Conservation (phyloP, 2,797 vertebrate genomes). For the Remorina albescens region DNA sequence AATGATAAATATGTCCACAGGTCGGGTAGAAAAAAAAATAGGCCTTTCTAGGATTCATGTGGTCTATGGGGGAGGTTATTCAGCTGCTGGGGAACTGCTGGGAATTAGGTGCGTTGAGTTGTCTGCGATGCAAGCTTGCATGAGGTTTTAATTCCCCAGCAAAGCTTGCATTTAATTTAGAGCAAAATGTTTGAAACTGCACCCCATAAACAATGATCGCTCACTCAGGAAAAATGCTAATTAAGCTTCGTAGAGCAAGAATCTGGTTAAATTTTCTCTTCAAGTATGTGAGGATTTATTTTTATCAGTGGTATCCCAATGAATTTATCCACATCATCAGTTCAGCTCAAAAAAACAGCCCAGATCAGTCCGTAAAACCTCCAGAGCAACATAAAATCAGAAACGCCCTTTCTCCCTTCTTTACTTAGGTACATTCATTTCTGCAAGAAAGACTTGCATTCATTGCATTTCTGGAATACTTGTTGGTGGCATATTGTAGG, state of each 20-base stretch:
- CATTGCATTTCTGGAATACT: conserved; percentile 79
- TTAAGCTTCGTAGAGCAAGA: conserved; percentile 20
- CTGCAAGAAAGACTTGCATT: conserved; percentile 75
- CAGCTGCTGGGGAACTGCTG: background rate
- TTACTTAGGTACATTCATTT: conserved; percentile 70
- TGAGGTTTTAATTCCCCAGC: conserved; percentile 43
- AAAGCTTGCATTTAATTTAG: conserved; percentile 15
- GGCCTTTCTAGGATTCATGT: conserved; percentile 50
- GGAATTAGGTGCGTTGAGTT: conserved; percentile 15
- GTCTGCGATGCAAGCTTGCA: conserved; percentile 12
- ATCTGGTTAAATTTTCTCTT: background rate
- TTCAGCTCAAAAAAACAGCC: conserved; percentile 46
- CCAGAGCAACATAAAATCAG: conserved; percentile 49
- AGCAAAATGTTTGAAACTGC: conserved; percentile 13
- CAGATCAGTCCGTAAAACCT: conserved; percentile 48
- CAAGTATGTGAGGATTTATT: background rate
- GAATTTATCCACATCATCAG: conserved; percentile 35
- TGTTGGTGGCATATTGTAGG: conserved; percentile 80
- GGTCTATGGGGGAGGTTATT: conserved; percentile 38
- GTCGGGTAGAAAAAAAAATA: conserved; percentile 39
- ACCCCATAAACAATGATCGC: background rate
- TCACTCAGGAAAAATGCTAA: conserved; percentile 1
- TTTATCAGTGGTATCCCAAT: conserved; percentile 19
- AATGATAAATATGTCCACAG: conserved; percentile 62
- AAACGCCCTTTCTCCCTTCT: conserved; percentile 55